phyloP scores from a whole-genome alignment of 1,140 invertebrate genomes.

The Metaphire vulgaris region DNA sequence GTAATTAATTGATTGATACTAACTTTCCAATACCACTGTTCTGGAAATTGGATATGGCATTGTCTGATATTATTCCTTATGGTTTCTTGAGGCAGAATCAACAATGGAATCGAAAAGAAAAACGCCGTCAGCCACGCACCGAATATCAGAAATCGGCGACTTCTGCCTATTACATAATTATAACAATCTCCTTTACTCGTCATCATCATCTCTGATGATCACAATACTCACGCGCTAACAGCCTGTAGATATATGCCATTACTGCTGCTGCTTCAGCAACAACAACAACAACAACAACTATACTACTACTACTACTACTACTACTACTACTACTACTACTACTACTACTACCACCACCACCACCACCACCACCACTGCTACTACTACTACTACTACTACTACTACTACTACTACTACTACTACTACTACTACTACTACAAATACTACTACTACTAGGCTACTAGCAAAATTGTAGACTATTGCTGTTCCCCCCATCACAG shows the following conservation, averaged over 20 bases:
- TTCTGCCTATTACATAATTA: too few relatives aligned
- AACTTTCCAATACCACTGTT: slow-evolving; percentile 64
- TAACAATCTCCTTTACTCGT: too few relatives aligned
- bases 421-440: slow-evolving; percentile 49
- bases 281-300: too few relatives aligned
- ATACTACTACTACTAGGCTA: not conserved
- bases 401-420: slow-evolving; percentile 2
- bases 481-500: too few relatives aligned
- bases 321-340: not conserved
- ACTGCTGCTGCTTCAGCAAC: too few relatives aligned
- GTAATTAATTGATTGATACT: too few relatives aligned
- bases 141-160: slow-evolving; percentile 58
- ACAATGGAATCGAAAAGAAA: slow-evolving; percentile 73
- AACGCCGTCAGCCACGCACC: slow-evolving; percentile 74
- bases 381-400: slow-evolving; percentile 2
- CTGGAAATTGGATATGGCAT: slow-evolving; percentile 81
- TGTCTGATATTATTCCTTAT: slow-evolving; percentile 60
- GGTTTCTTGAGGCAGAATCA: slow-evolving; percentile 74
- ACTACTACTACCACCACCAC: slow-evolving; percentile 58
- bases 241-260: too few relatives aligned
- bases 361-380: slow-evolving; percentile 58
- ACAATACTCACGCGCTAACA: too few relatives aligned
- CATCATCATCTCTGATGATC: too few relatives aligned
- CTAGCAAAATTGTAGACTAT: too few relatives aligned
- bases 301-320: too few relatives aligned